Base-by-base conservation (phyloP, 2,113 vertebrate genomes). In the Corydoras maculifer region DNA sequence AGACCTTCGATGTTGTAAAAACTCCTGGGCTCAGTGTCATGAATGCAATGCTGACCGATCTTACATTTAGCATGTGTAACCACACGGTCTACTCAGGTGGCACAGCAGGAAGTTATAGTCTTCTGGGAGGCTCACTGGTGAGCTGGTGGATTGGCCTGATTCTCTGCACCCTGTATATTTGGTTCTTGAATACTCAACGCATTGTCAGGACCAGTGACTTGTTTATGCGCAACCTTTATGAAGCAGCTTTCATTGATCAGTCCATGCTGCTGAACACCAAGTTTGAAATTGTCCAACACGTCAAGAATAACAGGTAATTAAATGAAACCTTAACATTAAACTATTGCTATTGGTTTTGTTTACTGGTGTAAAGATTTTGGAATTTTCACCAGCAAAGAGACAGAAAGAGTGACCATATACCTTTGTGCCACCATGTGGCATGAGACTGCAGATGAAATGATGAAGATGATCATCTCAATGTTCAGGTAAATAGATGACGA, bases 371-470 rank as follows among this genome's bases (percentile, higher is more conserved):
- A 18, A 50, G 25, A 62, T 9, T 58, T 8, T 13, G 59, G 29
- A 13, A 25, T 32, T 71, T 60, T 32, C 2, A 53, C 3, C 9
- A 49, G 10, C 18, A 65, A 54, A 11, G 55, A 69, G 3, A 54
- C 31, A 4, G 73, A 79, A 11, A 62, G 54, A 43, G 59, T 75
- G 68, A 68, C 50, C 35, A 70, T 78, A 32, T 82, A 82, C 50
- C 62, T 83, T 55, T 83, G 78, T 62, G 80, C 82, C 0, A 90
- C 89, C 14, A 90, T 90, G 89, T 90, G 89, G 89, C 89, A 90
- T 18, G 89, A 90, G 73, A 89, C 77, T 18, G 75, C 78, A 9
- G 80, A 82, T 3, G 89, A 90, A 80, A 90, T 90, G 84, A 80
- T 83, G 72, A 89, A 86, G 60, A 88, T 89, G 2, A 77, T 90